Base-by-base conservation (phyloP, 2,888 invertebrate genomes). In the Dastarcus helophoroides region DNA sequence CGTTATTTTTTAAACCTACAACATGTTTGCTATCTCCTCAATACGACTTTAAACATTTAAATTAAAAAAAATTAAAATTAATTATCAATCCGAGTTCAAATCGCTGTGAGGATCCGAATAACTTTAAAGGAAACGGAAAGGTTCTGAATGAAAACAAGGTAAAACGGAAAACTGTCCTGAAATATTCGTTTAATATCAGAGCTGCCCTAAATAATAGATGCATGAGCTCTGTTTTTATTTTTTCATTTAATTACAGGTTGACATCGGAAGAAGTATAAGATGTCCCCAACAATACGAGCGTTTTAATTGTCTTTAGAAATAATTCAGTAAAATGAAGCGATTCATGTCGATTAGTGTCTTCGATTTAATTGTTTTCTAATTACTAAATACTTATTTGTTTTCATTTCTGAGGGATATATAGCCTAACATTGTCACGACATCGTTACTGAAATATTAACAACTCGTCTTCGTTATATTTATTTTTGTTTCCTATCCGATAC, bases 281-380 rank as follows among this genome's bases (percentile, higher is more conserved):
- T 37, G 29, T 37, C 31, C 37, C 40, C 19, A n/a, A 17, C 19
- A 17, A n/a, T 17, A 6, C n/a, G n/a, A n/a, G 19, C 6, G 17
- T 34, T 38, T 36, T 43, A 44, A 44, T 44, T 40, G 38, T 26
- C 22, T 31, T 35, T 12, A 41, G 36, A 36, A 51, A 51, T 51
- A 43, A 53, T 53, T 51, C 43, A 53, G 35, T 37, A 38, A 40
- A 38, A 41, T 36, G 42, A 46, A 44, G 46, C 47, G 46, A 48
- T 45, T 42, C 38, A 33, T 39, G 32, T 38, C 27, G 45, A 45
- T 47, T 47, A 36, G 37, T 33, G 36, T 39, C 38, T 43, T 46
- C 42, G 41, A 46, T 46, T 47, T 51, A 51, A 51, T 51, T 48
- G 50, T 46, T 51, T 33, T 39, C 32, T 47, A 51, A 51, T 50